Evolutionary conservation across 1,140 invertebrate species (phyloP), one percentile per base, ranked within the genome.

Genomic region (Sweltsa coloradensis): DNA sequence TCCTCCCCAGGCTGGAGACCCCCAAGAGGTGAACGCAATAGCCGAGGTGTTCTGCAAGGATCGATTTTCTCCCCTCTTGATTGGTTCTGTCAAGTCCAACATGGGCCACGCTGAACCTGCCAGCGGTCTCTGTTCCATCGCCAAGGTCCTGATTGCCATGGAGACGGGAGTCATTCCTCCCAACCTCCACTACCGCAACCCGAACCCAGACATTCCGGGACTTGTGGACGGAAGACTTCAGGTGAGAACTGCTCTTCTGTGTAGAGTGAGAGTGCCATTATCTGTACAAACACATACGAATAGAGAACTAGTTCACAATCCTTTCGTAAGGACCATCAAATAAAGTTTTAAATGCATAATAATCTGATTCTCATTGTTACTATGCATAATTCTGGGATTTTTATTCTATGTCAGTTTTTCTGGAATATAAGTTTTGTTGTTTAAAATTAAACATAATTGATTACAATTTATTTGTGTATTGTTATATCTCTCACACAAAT

Each of bases 111-210:
- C 74, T 18, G 78, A 80, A 57, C 68, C 74, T 24, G 72, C 74
- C 16, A 75, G 73, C 62, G 69, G 70, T 43, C 24, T 51, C 6
- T 27, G 27, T 11, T 31, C 29, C 13, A 22, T 53, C 5, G 45
- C 41, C 11, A 51, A 50, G 25, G 21, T 49, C 3, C 16, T 51
- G 3, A 27, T 91, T 34, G 76, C 82, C 1, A 85, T 89, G 65
- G 77, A 85, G 59, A 76, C 74, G 3, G 76, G 76, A 16, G 65
- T 71, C 3, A 76, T 93, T 53, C 78, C 85, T 7, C 81, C 85
- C 4, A 93, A 92, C 59, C 69, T 93, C 14, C 79, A 92, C 64
- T 90, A 74, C 62, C 68, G 73, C 1, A 68, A 62, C 2, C 78
- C 86, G 6, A 85, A 86, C 56, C 69, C 78, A 24, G 75, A 81